phyloP scores from a whole-genome alignment of 2,888 invertebrate species.

The Acleris holmiana region DNA sequence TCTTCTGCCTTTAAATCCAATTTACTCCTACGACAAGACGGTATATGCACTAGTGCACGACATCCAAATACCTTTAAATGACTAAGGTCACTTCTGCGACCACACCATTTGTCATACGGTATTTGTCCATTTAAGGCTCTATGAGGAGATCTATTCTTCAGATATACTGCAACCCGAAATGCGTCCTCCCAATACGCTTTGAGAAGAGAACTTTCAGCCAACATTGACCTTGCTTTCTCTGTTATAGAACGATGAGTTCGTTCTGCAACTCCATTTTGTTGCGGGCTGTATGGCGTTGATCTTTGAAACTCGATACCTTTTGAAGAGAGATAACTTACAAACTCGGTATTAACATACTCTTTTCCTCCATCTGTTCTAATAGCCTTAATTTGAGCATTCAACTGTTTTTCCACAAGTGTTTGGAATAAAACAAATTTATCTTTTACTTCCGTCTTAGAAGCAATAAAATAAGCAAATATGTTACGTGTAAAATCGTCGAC shows the following conservation, averaged over 20 bases:
- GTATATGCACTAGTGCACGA: background rate
- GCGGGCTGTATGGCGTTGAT: background rate
- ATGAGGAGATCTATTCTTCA: too few relatives aligned
- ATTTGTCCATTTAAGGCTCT: too few relatives aligned
- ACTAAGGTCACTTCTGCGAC: too few relatives aligned
- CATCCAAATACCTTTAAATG: too few relatives aligned
- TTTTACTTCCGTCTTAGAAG: background rate
- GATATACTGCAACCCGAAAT: too few relatives aligned
- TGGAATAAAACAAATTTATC: background rate
- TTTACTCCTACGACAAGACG: background rate
- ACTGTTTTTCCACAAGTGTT: background rate
- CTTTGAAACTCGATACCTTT: background rate
- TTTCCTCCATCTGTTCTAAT: background rate
- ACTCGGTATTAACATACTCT: background rate
- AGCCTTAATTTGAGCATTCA: background rate
- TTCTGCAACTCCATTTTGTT: background rate
- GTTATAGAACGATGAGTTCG: background rate
- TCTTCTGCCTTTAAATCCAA: background rate
- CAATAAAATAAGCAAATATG: conserved; percentile 1
- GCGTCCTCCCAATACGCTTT: too few relatives aligned
- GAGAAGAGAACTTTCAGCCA: too few relatives aligned
- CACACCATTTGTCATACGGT: too few relatives aligned
- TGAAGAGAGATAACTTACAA: background rate
- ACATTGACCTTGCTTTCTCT: too few relatives aligned
- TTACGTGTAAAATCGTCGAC: background rate